Base-by-base conservation (phyloP, 1,140 invertebrate genomes). In the Plectrocnemia conspersa region DNA sequence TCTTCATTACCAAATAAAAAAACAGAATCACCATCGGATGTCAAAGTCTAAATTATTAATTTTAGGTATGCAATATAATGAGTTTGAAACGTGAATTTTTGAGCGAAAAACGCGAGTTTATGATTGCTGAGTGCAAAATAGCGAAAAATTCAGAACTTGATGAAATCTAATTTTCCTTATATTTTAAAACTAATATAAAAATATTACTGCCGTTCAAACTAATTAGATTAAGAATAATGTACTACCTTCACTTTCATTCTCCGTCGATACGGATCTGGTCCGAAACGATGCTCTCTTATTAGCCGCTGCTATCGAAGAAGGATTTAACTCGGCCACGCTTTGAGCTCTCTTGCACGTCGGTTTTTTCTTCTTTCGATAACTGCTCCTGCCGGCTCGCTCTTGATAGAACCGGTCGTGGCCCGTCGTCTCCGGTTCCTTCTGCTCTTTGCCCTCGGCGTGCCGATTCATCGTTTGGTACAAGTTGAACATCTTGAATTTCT, bases 401-500 rank as follows among this genome's bases (percentile, higher is more conserved):
- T 85, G 82, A 62, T 83, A 86, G 64, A 86, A 88, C 50, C 83
- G 72, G 60, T 88, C 86, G 59, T 88, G 86, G 1, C 86, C 85
- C 3, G 84, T 88, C 1, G 83, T 80, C 32, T 83, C 78, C 0
- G 75, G 69, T 44, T 80, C 77, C 54, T 77, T 77, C 24, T 74
- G 73, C n/a, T 81, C 79, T 16, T 77, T 74, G 7, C 79, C 79
- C 15, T 78, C 78, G n/a, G 75, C 77, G 23, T 79, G 77, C 59
- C 81, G 78, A 57, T 81, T 82, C 62, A 86, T 79, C 48, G 77
- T 82, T 64, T 86, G 83, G 66, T 88, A 88, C 16, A 88, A 72
- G 61, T 87, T 88, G 62, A 89, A 86, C 84, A 89, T 88, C 25
- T 74, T 75, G 10, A 45, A 18, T 32, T 46, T 11, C 3, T 29